Evolutionary conservation across 2,113 vertebrate genomes (phyloP).

Genomic region (Rhinopithecus roxellana): DNA sequence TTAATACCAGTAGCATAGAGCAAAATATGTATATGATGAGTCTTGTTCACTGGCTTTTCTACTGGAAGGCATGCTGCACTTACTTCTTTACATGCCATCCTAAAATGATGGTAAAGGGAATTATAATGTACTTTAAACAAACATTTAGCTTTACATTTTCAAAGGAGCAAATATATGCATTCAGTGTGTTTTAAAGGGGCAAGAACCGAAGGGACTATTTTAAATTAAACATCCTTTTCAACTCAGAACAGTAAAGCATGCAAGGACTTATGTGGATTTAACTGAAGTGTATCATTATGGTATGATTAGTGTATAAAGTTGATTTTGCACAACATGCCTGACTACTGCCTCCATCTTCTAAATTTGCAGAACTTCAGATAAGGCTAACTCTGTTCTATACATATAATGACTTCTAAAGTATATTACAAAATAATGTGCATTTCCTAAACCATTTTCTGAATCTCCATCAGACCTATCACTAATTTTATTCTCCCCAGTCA

Average conservation of each 20-base stretch:
- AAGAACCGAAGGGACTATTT: slow-evolving; percentile 48
- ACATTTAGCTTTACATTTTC: slow-evolving; percentile 63
- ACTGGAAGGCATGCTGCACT: slow-evolving; percentile 62
- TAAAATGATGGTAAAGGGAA: slow-evolving; percentile 50
- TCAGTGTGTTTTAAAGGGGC: slow-evolving; percentile 23
- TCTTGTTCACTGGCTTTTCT: slow-evolving; percentile 62
- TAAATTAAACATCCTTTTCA: slow-evolving; percentile 34
- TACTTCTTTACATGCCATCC: slow-evolving; percentile 64
- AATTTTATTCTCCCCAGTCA: neutral
- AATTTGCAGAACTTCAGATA: neutral
- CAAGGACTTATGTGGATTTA: neutral
- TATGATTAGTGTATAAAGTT: neutral
- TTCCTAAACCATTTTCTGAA: neutral
- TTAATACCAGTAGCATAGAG: slow-evolving; percentile 57
- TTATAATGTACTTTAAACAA: slow-evolving; percentile 65
- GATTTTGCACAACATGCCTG: neutral
- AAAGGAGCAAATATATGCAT: slow-evolving; percentile 37
- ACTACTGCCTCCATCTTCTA: neutral
- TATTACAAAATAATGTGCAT: neutral
- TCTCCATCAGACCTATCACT: neutral
- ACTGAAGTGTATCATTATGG: slow-evolving; percentile 20
- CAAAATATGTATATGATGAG: slow-evolving; percentile 71
- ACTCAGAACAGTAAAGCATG: neutral
- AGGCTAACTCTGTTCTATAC: neutral
- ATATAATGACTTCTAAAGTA: neutral